phyloP scores from a whole-genome alignment of 2,797 vertebrate species.

The Hybognathus amarus region DNA sequence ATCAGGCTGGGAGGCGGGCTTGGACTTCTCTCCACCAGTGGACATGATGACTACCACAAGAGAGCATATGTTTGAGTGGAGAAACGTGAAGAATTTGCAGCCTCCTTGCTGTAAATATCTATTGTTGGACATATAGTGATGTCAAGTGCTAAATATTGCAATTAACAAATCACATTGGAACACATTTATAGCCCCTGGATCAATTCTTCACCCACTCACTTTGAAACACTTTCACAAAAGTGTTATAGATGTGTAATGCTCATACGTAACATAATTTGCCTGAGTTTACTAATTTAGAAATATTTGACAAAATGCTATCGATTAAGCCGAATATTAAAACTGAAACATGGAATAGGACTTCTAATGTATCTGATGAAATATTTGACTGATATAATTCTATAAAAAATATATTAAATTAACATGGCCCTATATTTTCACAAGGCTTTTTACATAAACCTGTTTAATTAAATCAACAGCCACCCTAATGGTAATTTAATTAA shows the following conservation, averaged over 20 bases:
- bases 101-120: constrained; percentile 12
- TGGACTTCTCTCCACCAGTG: constrained; percentile 77
- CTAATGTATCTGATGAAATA: neutral
- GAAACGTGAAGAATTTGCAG: neutral
- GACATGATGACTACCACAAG: constrained; percentile 74
- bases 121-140: constrained; percentile 21
- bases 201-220: constrained; percentile 24
- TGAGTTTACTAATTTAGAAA: constrained; percentile 11
- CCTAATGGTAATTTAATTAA: neutral
- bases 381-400: neutral
- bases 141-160: constrained; percentile 34
- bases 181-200: constrained; percentile 17
- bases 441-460: neutral
- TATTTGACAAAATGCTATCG: neutral
- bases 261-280: neutral
- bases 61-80: neutral
- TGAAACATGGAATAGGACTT: neutral
- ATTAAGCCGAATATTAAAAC: neutral
- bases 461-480: neutral
- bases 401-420: constrained; percentile 6
- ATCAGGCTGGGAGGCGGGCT: constrained; percentile 75
- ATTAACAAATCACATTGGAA: constrained; percentile 1
- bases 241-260: constrained; percentile 1
- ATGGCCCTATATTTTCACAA: neutral
- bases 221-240: constrained; percentile 20